These are phyloP conservation scores for Rhombomys opimus DNA, from an alignment of 2,113 vertebrate species.

Conservation along the genomic window DNA sequence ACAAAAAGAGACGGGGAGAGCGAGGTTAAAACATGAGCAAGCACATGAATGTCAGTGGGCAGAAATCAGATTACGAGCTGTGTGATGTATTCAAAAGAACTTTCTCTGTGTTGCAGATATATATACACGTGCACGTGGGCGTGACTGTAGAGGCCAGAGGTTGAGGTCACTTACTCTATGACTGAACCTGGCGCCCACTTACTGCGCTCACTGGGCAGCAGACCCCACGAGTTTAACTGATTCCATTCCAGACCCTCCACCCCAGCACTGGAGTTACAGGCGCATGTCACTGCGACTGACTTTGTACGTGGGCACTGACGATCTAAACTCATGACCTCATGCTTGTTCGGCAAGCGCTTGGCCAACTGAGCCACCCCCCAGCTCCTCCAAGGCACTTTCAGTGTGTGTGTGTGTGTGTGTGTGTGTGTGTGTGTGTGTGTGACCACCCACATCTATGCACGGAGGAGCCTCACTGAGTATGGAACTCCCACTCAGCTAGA, in stretches of 20 bases:
- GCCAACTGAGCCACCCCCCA: neutral
- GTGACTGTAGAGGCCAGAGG: neutral
- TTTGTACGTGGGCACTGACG: neutral
- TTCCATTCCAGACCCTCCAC: too few species aligned
- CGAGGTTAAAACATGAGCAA: neutral
- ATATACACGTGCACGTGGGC: neutral
- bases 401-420: neutral
- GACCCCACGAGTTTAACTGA: neutral
- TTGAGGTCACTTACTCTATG: neutral
- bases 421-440: neutral
- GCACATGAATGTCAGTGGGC: neutral
- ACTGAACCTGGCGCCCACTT: neutral
- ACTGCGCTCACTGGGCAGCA: neutral
- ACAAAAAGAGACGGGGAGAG: neutral
- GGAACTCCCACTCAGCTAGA: neutral
- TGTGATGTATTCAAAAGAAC: neutral
- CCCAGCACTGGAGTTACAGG: neutral
- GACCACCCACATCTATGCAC: neutral
- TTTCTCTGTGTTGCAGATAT: neutral
- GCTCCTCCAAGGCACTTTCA: neutral
- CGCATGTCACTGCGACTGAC: neutral
- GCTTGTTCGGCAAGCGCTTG: neutral
- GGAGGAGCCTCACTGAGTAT: neutral
- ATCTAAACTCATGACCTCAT: neutral
- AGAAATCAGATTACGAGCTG: neutral